A percentile compares a stretch with the other conserved stretches of the same genome.
Conservation (phyloP, 2,113 vertebrate species). For the Ciconia stormi region DNA sequence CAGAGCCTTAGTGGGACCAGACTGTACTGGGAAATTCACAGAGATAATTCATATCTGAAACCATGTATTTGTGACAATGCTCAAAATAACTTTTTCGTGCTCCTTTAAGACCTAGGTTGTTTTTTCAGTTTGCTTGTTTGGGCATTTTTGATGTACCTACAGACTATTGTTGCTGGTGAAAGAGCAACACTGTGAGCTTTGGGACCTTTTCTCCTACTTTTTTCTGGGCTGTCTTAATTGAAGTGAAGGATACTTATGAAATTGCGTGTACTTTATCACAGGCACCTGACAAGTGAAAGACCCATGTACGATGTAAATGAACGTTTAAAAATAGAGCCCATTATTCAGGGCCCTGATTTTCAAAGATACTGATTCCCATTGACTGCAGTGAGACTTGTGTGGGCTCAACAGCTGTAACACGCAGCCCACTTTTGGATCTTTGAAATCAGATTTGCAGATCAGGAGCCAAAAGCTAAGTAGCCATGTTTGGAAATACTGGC, state of each 20-base stretch:
- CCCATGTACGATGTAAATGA: background rate
- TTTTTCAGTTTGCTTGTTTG: background rate
- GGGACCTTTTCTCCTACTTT: slow-evolving; percentile 28
- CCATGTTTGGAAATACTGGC: background rate
- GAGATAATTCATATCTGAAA: background rate
- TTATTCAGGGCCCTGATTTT: slow-evolving; percentile 19
- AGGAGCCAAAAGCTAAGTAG: slow-evolving; percentile 24
- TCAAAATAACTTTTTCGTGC: slow-evolving; percentile 42
- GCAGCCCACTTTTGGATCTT: slow-evolving; percentile 17
- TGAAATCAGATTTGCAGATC: slow-evolving; percentile 1
- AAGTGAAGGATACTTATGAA: background rate
- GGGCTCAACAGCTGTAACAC: slow-evolving; percentile 24
- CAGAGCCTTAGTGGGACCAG: background rate
- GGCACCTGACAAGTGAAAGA: background rate
- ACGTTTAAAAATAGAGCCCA: background rate
- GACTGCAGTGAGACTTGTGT: slow-evolving; percentile 26
- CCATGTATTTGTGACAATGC: background rate
- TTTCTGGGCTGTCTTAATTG: background rate
- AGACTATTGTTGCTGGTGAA: background rate
- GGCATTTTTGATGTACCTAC: background rate
- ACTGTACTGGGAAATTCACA: background rate
- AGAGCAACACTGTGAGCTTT: background rate
- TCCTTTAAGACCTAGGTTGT: background rate
- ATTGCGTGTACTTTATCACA: background rate
- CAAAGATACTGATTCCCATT: slow-evolving; percentile 13